Conservation (phyloP, 2,888 invertebrate genomes). For the Hirtodrosophila confusa region DNA sequence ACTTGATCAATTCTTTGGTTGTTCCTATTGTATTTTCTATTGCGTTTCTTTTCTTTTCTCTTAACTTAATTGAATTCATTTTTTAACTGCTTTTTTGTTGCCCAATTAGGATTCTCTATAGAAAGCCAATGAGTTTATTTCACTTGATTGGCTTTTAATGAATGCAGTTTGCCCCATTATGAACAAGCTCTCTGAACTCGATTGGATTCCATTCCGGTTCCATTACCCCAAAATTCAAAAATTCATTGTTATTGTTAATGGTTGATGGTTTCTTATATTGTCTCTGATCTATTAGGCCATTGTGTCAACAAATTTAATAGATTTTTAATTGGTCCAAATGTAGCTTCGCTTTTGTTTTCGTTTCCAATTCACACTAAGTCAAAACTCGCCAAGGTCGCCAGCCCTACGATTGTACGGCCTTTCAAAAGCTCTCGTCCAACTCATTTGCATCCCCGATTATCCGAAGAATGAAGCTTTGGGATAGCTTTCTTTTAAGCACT, state of each 20-base stretch:
- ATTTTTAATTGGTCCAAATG: conserved; percentile 64
- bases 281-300: conserved; percentile 32
- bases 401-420: conserved; percentile 20
- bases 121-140: conserved; percentile 77
- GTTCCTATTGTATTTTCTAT: conserved; percentile 32
- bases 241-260: conserved; percentile 15
- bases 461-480: background rate
- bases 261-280: conserved; percentile 20
- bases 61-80: conserved; percentile 62
- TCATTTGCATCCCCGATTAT: conserved; percentile 41
- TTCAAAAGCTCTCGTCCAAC: conserved; percentile 10
- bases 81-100: conserved; percentile 65
- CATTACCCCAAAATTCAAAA: conserved; percentile 48
- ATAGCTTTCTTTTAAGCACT: conserved; percentile 32
- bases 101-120: conserved; percentile 72
- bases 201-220: conserved; percentile 28
- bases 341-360: conserved; percentile 4
- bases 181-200: conserved; percentile 3
- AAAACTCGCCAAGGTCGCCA: conserved; percentile 41
- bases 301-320: conserved; percentile 60
- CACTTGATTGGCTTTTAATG: conserved; percentile 69
- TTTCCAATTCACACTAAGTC: background rate
- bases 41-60: conserved; percentile 43
- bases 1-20: conserved; percentile 15
- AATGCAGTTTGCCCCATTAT: conserved; percentile 39